These are phyloP conservation scores for Excalfactoria chinensis DNA, from an alignment of 2,113 vertebrate species.

Conservation along the genomic window DNA sequence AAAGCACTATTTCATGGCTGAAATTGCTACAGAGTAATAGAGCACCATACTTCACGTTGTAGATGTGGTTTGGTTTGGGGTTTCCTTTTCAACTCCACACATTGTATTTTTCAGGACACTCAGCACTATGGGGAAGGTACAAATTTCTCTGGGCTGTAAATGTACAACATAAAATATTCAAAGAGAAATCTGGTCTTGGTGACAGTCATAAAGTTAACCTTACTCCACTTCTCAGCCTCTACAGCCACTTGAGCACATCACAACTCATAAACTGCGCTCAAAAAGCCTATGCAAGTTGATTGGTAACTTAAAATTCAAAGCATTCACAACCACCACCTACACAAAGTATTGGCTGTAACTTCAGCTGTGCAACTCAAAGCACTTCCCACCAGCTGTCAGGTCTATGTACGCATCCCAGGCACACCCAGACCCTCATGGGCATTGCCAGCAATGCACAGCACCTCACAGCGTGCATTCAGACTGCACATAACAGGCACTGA, in stretches of 20 bases:
- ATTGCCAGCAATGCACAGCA: not conserved
- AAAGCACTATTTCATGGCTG: not conserved
- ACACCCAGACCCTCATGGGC: not conserved
- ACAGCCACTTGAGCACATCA: not conserved
- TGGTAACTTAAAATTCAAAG: not conserved
- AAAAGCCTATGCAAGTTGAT: not conserved
- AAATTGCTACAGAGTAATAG: not conserved
- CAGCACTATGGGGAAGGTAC: not conserved
- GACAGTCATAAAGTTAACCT: not conserved
- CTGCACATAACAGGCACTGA: fast-evolving
- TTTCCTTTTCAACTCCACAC: not conserved
- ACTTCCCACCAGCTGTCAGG: not conserved
- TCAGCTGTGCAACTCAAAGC: fast-evolving
- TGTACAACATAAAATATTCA: conserved; percentile 15
- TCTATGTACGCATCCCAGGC: not conserved
- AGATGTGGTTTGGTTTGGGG: not conserved
- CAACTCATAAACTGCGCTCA: not conserved
- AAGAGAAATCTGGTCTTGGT: conserved; percentile 5
- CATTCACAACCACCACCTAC: not conserved
- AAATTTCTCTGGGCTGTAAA: not conserved
- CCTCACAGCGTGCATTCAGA: not conserved
- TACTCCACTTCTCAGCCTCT: not conserved
- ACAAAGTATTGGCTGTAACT: not conserved
- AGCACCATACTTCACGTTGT: not conserved
- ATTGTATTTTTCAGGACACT: not conserved